Evolutionary conservation across 2,888 invertebrate species (phyloP), one percentile per base, ranked within the genome.

Genomic region (Andrena bucephala): DNA sequence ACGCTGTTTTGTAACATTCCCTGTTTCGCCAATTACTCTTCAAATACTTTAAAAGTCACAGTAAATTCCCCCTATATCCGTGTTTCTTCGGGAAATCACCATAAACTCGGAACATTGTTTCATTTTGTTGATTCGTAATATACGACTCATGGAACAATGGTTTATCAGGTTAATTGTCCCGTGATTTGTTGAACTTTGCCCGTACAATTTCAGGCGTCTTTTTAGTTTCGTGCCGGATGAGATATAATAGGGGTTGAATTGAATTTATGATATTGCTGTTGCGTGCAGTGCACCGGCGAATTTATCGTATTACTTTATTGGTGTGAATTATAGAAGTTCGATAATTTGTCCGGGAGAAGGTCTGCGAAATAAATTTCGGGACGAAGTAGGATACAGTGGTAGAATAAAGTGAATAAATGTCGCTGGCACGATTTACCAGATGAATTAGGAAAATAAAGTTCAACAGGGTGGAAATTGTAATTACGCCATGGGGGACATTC

Each of bases 241-340:
- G 57, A 57, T 31, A 71, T 65, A 77, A 71, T 59, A 57, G 57
- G n/a, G n/a, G 57, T 10, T 16, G 65, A 48, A 13, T 27, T 20
- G 60, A 67, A 77, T 77, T 77, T 67, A 73, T 65, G 73, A 33
- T 65, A 60, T 59, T n/a, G 16, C 31, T 36, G 50, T 73, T 29
- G 52, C 77, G 66, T 42, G 16, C 63, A 54, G 6, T 24, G 29
- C 42, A 13, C 33, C n/a, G 2, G 20, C 7, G 13, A 57, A 77
- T 77, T 77, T 77, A 77, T 72, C 48, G 57, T 5, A 48, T 65
- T 48, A 48, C 42, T 24, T 77, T 77, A 54, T 72, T 59, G 27
- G 59, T 16, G n/a, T 7, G 63, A 33, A 65, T 65, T 42, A 33
- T 33, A 27, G 20, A 16, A 16, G 31, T 2, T 3, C 10, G 59